A percentile compares a stretch with the other conserved stretches of the same genome.
Evolutionary conservation across 2,113 vertebrate genomes (phyloP).

Genomic region (Protomyctophum bolini): DNA sequence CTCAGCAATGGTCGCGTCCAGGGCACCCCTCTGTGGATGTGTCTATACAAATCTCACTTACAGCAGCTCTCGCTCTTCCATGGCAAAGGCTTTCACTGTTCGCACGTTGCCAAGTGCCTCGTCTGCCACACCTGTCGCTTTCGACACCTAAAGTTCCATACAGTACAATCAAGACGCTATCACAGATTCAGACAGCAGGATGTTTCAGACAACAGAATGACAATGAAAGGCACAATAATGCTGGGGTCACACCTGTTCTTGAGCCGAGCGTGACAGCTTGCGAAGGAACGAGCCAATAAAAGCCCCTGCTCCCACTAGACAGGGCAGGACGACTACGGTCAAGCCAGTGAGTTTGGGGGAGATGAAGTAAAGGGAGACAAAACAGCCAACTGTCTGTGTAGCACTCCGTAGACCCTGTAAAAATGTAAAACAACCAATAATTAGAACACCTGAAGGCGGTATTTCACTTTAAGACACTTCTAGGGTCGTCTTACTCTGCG

Average conservation of each 20-base stretch:
- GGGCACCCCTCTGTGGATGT: too few species aligned
- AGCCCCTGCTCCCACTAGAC: conserved; percentile 85
- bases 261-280: conserved; percentile 86
- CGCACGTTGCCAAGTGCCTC: conserved; percentile 92
- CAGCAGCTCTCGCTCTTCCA: conserved; percentile 87
- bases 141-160: conserved; percentile 81
- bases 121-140: conserved; percentile 88
- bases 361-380: conserved; percentile 90
- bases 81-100: conserved; percentile 92
- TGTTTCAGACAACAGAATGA: background rate
- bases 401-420: conserved; percentile 87
- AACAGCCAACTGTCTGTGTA: conserved; percentile 89
- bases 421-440: conserved; percentile 3
- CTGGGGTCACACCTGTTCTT: conserved; percentile 86
- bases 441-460: background rate
- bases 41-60: conserved; percentile 40
- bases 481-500: too few species aligned
- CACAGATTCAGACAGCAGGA: background rate
- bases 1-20: too few species aligned
- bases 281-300: conserved; percentile 88
- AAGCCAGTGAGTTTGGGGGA: conserved; percentile 90
- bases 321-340: conserved; percentile 83
- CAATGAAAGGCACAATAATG: background rate
- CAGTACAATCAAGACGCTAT: background rate
- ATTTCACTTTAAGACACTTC: too few species aligned